A percentile compares a stretch with the other conserved stretches of the same genome.
phyloP scores from a whole-genome alignment of 2,888 invertebrate species.

The Podotricha telesiphe region DNA sequence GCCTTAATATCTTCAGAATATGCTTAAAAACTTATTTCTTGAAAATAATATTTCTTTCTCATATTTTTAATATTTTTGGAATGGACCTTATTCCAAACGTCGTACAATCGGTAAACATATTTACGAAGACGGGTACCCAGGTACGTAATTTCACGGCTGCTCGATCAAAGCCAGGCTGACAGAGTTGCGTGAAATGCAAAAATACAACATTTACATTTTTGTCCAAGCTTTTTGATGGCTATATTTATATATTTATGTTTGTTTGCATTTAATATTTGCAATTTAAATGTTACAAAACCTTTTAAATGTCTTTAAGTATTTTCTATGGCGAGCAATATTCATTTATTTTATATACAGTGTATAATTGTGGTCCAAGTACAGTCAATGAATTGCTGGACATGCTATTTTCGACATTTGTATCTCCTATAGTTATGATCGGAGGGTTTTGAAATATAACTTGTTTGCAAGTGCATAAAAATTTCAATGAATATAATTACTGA shows the following conservation, averaged over 20 bases:
- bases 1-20: not conserved
- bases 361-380: too few relatives aligned
- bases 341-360: not conserved
- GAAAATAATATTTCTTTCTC: not conserved
- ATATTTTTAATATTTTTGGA: slow-evolving; percentile 24
- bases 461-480: too few relatives aligned
- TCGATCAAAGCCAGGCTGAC: slow-evolving; percentile 46
- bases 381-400: too few relatives aligned
- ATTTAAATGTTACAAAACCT: not conserved
- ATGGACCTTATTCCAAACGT: slow-evolving; percentile 25
- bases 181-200: slow-evolving; percentile 41
- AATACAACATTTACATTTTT: slow-evolving; percentile 40
- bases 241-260: slow-evolving; percentile 18
- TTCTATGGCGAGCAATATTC: not conserved
- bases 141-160: slow-evolving; percentile 47
- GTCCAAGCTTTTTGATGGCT: slow-evolving; percentile 25
- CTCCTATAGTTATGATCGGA: too few relatives aligned
- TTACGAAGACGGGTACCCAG: slow-evolving; percentile 34
- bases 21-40: not conserved
- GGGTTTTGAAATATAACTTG: too few relatives aligned
- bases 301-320: too few relatives aligned
- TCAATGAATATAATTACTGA: not conserved
- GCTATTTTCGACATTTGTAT: too few relatives aligned
- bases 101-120: slow-evolving; percentile 37
- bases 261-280: slow-evolving; percentile 24